phyloP scores from a whole-genome alignment of 1,140 invertebrate genomes.

The Harpegnathos saltator region DNA sequence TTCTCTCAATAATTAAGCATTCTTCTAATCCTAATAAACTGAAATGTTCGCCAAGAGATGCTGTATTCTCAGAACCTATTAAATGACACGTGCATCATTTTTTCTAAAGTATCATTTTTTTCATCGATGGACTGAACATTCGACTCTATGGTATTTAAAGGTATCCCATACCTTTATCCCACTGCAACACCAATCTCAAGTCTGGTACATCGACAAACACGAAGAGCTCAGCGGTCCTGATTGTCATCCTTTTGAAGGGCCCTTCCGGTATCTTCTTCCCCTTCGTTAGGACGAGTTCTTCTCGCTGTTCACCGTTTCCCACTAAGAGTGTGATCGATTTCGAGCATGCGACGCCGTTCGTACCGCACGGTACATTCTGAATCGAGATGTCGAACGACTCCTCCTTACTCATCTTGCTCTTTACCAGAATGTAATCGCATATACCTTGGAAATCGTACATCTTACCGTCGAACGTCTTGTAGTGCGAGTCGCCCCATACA shows the following conservation, averaged over 20 bases:
- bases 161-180: slow-evolving; percentile 89
- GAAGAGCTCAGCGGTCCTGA: slow-evolving; percentile 90
- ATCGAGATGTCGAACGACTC: slow-evolving; percentile 91
- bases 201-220: slow-evolving; percentile 92
- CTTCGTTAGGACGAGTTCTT: slow-evolving; percentile 88
- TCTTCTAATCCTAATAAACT: background rate
- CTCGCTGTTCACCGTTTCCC: slow-evolving; percentile 86
- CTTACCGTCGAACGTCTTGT: slow-evolving; percentile 94
- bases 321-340: slow-evolving; percentile 91
- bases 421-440: slow-evolving; percentile 94
- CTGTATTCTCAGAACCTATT: no score
- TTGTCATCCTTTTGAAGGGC: slow-evolving; percentile 83
- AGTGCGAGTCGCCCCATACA: slow-evolving; percentile 95
- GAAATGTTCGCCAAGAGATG: background rate
- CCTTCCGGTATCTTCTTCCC: slow-evolving; percentile 82
- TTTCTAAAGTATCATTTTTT: no score
- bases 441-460: slow-evolving; percentile 94
- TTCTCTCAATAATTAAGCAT: slow-evolving; percentile 16
- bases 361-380: slow-evolving; percentile 94
- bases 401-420: slow-evolving; percentile 87
- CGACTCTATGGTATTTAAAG: no score
- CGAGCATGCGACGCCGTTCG: slow-evolving; percentile 94
- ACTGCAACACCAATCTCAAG: slow-evolving; percentile 92
- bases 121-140: no score
- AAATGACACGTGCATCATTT: no score